Conservation (phyloP, 2,113 vertebrate species). For the Rhinichthys klamathensis region DNA sequence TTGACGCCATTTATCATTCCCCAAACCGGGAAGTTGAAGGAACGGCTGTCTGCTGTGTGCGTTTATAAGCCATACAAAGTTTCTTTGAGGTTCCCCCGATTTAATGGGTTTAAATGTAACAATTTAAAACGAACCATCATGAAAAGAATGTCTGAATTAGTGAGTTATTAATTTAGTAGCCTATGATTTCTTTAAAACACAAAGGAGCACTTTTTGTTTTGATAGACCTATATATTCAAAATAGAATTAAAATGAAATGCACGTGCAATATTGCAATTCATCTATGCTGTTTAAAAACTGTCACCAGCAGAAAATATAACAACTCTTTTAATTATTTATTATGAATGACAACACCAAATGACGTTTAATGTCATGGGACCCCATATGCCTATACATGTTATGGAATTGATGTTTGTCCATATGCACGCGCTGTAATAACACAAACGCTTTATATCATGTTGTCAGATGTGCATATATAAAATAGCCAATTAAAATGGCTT, state of each 20-base stretch:
- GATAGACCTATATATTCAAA: not conserved
- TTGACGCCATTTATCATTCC: conserved; percentile 70
- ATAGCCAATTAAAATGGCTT: not conserved
- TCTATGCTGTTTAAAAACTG: not conserved
- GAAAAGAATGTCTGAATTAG: not conserved
- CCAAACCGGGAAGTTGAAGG: conserved; percentile 67
- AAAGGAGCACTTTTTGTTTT: not conserved
- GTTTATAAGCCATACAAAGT: not conserved
- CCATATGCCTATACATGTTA: not conserved
- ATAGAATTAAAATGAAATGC: not conserved
- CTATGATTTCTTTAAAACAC: not conserved
- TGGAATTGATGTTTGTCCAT: not conserved
- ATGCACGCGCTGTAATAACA: not conserved
- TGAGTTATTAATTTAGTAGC: not conserved
- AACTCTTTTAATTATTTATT: not conserved
- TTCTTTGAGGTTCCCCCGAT: not conserved
- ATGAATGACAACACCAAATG: not conserved
- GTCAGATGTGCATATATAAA: not conserved
- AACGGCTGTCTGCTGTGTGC: conserved; percentile 12
- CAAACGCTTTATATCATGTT: not conserved
- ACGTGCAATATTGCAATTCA: not conserved
- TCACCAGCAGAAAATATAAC: not conserved
- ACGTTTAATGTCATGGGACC: not conserved
- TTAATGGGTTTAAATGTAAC: not conserved
- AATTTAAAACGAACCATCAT: not conserved